Conservation (phyloP, 2,888 invertebrate genomes). For the Eupithecia insigniata region DNA sequence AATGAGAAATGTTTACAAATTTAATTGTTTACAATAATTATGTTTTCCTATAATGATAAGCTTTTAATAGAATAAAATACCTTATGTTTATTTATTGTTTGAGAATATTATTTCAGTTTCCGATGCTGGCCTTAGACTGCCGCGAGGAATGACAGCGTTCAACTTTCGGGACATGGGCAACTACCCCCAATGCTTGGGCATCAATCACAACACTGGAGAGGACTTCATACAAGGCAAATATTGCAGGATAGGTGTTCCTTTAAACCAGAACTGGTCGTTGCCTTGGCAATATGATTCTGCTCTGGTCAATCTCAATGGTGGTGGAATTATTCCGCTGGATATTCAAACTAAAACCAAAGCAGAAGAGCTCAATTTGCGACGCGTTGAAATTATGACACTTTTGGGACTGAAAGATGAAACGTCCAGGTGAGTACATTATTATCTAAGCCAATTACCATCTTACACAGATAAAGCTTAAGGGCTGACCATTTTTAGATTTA, state of each 20-base stretch:
- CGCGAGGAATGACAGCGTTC: constrained; percentile 51
- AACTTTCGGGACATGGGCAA: constrained; percentile 56
- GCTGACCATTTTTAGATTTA: background rate
- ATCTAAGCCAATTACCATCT: background rate
- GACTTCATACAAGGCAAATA: constrained; percentile 58
- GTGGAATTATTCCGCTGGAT: constrained; percentile 26
- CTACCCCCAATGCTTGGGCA: constrained; percentile 58
- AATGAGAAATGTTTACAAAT: background rate
- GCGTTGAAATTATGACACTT: constrained; percentile 14
- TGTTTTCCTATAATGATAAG: background rate
- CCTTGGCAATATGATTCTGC: constrained; percentile 31
- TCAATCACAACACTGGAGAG: constrained; percentile 42
- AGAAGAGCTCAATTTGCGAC: constrained; percentile 15
- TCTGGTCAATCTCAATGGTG: constrained; percentile 35
- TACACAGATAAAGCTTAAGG: background rate
- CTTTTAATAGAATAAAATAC: background rate
- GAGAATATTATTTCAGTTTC: constrained; percentile 47
- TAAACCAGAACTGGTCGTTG: constrained; percentile 45
- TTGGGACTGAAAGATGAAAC: constrained; percentile 10
- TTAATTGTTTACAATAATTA: background rate
- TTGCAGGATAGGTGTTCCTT: constrained; percentile 56
- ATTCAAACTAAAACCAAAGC: constrained; percentile 30
- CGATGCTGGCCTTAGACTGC: constrained; percentile 57
- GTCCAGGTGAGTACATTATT: background rate
- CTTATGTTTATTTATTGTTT: background rate